Evolutionary conservation across 2,113 vertebrate genomes (phyloP).

Genomic region (Anser cygnoides): DNA sequence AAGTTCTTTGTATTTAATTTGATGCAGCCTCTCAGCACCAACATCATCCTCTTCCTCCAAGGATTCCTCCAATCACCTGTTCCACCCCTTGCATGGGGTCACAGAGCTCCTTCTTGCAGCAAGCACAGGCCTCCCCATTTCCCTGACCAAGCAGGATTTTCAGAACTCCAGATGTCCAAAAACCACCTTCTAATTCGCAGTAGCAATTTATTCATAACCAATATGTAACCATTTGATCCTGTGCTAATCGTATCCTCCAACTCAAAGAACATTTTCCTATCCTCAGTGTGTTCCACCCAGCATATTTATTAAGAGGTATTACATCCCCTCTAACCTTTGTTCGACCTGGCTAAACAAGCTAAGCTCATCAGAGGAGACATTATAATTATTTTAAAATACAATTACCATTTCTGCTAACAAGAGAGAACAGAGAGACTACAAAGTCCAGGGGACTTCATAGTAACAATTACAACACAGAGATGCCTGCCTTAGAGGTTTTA

Average conservation of each 20-base stretch:
- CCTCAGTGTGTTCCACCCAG: not conserved
- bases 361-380: slow-evolving; percentile 13
- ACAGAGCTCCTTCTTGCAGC: not conserved
- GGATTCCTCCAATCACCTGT: not conserved
- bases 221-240: not conserved
- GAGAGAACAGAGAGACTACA: not conserved
- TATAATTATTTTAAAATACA: slow-evolving; percentile 30
- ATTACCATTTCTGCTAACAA: slow-evolving; percentile 21
- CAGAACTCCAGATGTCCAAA: not conserved
- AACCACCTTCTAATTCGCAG: not conserved
- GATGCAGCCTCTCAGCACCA: not conserved
- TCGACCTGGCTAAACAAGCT: not conserved
- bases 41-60: not conserved
- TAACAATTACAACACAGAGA: not conserved
- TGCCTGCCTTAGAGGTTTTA: not conserved
- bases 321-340: slow-evolving; percentile 10
- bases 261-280: not conserved
- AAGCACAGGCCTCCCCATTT: not conserved
- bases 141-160: rapidly evolving
- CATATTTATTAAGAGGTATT: not conserved
- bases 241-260: not conserved
- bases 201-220: not conserved
- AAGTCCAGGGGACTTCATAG: not conserved
- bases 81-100: rapidly evolving
- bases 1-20: not conserved